A percentile compares a stretch with the other conserved stretches of the same genome.
phyloP scores from a whole-genome alignment of 2,113 vertebrate species.

The Anser cygnoides region DNA sequence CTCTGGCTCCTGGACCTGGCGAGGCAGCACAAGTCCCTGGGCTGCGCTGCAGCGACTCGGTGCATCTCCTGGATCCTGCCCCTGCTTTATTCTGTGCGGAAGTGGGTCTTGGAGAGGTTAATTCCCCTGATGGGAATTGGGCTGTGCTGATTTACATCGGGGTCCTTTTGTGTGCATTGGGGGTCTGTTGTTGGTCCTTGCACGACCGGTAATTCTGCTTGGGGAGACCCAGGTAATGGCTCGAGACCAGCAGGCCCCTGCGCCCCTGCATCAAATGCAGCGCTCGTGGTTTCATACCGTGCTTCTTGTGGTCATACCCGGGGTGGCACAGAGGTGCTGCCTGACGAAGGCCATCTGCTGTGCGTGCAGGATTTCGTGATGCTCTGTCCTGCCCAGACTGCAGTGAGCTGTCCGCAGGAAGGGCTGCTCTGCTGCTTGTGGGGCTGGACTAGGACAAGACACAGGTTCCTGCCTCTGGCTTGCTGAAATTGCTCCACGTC shows the following conservation, averaged over 20 bases:
- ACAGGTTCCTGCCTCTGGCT: not conserved
- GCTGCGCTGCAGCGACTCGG: not conserved
- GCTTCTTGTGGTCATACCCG: too few species aligned
- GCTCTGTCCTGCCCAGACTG: not conserved
- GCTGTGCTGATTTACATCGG: accelerated
- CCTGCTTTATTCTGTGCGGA: not conserved
- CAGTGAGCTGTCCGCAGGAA: not conserved
- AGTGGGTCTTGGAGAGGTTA: accelerated
- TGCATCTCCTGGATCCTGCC: not conserved
- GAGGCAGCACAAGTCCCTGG: not conserved
- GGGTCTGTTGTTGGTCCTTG: not conserved
- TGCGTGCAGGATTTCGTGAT: accelerated
- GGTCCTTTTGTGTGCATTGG: accelerated
- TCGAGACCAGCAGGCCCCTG: accelerated
- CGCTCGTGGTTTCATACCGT: accelerated
- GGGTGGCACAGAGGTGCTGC: not conserved
- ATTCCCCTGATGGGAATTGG: too few species aligned
- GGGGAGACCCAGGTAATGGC: not conserved
- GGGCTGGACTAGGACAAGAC: not conserved
- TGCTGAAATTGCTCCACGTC: not conserved
- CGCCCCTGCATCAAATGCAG: too few species aligned
- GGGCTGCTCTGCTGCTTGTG: not conserved
- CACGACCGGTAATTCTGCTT: accelerated
- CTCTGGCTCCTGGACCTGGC: accelerated
- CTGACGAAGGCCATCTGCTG: accelerated